A percentile compares a stretch with the other conserved stretches of the same genome.
Evolutionary conservation across 2,113 vertebrate genomes (phyloP).

Genomic region (Microtus ochrogaster): DNA sequence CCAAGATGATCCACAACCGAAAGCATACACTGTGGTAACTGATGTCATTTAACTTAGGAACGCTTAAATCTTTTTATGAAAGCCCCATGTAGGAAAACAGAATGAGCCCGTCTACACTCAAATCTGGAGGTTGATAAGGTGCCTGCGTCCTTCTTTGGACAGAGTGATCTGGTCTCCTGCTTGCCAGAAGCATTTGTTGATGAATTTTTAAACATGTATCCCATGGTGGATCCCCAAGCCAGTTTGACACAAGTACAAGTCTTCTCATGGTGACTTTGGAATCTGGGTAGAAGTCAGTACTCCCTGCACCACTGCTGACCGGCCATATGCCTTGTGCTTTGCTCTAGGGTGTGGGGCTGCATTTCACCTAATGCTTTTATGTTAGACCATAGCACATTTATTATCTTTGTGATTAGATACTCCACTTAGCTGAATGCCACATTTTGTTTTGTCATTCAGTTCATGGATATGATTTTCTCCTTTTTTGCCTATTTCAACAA

Average conservation of each 20-base stretch:
- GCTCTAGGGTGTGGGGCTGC: neutral
- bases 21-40: neutral
- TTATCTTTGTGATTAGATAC: slow-evolving; percentile 42
- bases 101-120: neutral
- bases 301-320: neutral
- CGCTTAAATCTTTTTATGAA: slow-evolving; percentile 2
- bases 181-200: neutral
- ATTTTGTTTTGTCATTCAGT: slow-evolving; percentile 28
- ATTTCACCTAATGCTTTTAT: slow-evolving; percentile 15
- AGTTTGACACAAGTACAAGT: neutral
- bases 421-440: slow-evolving; percentile 13
- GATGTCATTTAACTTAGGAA: neutral
- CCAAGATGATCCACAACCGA: neutral
- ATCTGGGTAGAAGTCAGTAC: neutral
- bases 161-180: neutral
- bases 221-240: neutral
- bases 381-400: neutral
- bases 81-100: neutral
- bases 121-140: neutral
- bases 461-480: neutral
- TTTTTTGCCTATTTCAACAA: slow-evolving; percentile 43
- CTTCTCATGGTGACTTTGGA: neutral
- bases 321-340: neutral
- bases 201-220: neutral
- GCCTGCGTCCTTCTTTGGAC: neutral